Percentiles rank a stretch among this genome's conserved stretches.
Conservation (phyloP, 2,797 vertebrate species). For the Huso huso region DNA sequence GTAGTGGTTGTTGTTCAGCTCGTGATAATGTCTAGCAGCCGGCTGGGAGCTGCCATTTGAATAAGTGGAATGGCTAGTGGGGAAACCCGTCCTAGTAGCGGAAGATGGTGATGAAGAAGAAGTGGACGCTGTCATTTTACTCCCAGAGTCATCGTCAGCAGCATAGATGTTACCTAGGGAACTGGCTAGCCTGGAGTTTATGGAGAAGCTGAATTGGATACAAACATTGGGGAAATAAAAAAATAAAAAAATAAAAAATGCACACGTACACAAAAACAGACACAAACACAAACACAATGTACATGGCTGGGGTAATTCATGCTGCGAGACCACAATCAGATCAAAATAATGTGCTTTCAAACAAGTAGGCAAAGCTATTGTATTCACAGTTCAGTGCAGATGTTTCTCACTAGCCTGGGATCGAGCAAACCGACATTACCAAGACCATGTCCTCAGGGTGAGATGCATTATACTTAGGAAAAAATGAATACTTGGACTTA, state of each 20-base stretch:
- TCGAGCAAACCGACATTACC: no score
- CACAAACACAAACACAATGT: constrained; percentile 9
- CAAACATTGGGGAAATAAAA: constrained; percentile 34
- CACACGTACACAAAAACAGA: constrained; percentile 22
- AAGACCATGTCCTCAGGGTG: no score
- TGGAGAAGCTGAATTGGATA: constrained; percentile 62
- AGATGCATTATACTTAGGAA: no score
- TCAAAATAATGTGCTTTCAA: no score
- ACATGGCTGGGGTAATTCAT: constrained; percentile 18
- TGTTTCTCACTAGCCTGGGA: no score
- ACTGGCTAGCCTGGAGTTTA: constrained; percentile 82
- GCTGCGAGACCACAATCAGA: no score
- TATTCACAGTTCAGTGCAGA: no score
- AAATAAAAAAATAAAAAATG: constrained; percentile 22
- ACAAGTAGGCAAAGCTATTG: no score
- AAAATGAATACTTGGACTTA: no score
- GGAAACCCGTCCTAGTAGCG: constrained; percentile 49
- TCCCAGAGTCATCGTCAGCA: constrained; percentile 57
- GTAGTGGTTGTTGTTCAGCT: constrained; percentile 80
- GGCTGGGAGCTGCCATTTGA: constrained; percentile 51
- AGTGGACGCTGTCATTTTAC: constrained; percentile 42
- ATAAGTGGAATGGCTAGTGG: constrained; percentile 49
- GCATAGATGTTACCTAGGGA: constrained; percentile 83
- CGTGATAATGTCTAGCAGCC: constrained; percentile 54
- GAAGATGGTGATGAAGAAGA: constrained; percentile 27